phyloP scores from a whole-genome alignment of 92 coral and sea anemone genomes.

The Epizoanthus fatuus region DNA sequence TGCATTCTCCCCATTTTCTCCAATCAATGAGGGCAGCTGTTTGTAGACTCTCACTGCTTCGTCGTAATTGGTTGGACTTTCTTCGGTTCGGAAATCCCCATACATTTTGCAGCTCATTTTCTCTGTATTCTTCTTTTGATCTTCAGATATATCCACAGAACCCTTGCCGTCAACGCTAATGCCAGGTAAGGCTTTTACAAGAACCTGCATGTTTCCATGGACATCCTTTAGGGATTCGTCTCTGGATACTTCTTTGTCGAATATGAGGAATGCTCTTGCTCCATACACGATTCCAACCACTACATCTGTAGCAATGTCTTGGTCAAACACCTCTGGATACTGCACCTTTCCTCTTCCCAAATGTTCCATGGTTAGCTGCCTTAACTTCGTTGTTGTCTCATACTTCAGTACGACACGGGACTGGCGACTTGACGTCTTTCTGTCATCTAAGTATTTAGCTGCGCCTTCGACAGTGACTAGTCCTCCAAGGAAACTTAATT shows the following conservation, averaged over 20 bases:
- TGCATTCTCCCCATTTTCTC: slow-evolving; percentile 57
- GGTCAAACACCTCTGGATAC: slow-evolving; percentile 53
- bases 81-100: slow-evolving; percentile 38
- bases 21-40: slow-evolving; percentile 57
- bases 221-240: slow-evolving; percentile 35
- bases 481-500: slow-evolving; percentile 52
- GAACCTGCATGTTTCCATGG: slow-evolving; percentile 48
- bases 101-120: slow-evolving; percentile 47
- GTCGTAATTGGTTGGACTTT: slow-evolving; percentile 40
- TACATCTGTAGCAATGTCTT: slow-evolving; percentile 62
- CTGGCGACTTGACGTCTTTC: slow-evolving; percentile 47
- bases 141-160: slow-evolving; percentile 25
- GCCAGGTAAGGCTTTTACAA: slow-evolving; percentile 41
- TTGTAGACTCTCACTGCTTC: slow-evolving; percentile 57
- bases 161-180: slow-evolving; percentile 27
- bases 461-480: slow-evolving; percentile 61
- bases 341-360: slow-evolving; percentile 48
- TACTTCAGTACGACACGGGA: slow-evolving; percentile 51
- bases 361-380: slow-evolving; percentile 44
- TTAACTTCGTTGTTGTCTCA: slow-evolving; percentile 42
- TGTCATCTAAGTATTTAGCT: slow-evolving; percentile 58
- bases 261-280: slow-evolving; percentile 45
- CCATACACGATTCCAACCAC: slow-evolving; percentile 63
- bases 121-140: slow-evolving; percentile 18
- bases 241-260: slow-evolving; percentile 56